These are phyloP conservation scores for Euproctis similis DNA, from an alignment of 2,888 invertebrate genomes.

Conservation along the genomic window DNA sequence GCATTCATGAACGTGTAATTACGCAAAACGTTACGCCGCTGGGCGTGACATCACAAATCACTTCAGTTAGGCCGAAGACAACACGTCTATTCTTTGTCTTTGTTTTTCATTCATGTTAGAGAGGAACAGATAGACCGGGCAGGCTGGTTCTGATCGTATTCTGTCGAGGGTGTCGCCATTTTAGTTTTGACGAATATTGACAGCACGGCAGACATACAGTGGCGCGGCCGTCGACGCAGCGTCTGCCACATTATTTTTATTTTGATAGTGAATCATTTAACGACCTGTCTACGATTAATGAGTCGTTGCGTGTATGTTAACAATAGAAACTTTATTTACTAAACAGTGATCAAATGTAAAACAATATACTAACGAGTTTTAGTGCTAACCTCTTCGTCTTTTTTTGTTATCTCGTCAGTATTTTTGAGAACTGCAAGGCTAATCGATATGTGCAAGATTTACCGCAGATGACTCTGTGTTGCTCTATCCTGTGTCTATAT, in stretches of 20 bases:
- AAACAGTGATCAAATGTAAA: conserved; percentile 51
- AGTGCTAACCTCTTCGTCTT: conserved; percentile 69
- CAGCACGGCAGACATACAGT: conserved; percentile 77
- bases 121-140: conserved; percentile 39
- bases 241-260: conserved; percentile 72
- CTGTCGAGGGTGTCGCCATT: conserved; percentile 81
- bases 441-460: conserved; percentile 76
- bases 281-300: conserved; percentile 46
- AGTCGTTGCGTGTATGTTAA: conserved; percentile 38
- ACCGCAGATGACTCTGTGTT: conserved; percentile 69
- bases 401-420: conserved; percentile 53
- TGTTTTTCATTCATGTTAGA: conserved; percentile 31
- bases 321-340: conserved; percentile 48
- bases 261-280: conserved; percentile 70
- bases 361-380: conserved; percentile 47
- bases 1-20: conserved; percentile 64
- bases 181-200: conserved; percentile 85
- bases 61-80: conserved; percentile 65
- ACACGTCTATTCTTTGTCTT: conserved; percentile 51
- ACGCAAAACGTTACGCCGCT: conserved; percentile 76
- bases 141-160: conserved; percentile 69
- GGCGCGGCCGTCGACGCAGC: conserved; percentile 70
- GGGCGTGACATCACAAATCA: conserved; percentile 77
- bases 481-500: conserved; percentile 42
- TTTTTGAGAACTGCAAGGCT: conserved; percentile 73